Conservation (phyloP, 2,797 vertebrate species). For the Thaleichthys pacificus region DNA sequence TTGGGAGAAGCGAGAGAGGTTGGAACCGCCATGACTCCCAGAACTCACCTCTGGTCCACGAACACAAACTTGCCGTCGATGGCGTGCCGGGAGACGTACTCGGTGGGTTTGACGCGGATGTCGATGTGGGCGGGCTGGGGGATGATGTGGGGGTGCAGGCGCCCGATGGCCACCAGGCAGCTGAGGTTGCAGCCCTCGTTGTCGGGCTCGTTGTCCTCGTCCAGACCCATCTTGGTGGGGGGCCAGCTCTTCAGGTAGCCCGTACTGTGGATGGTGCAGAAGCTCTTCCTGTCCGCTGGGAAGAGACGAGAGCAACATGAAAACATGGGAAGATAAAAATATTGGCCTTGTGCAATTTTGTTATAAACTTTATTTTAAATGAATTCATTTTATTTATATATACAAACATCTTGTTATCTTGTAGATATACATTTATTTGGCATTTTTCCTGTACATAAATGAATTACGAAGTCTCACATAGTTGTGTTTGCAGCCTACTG, state of each 20-base stretch:
- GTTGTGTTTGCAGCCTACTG: neutral
- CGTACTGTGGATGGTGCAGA: constrained; percentile 99
- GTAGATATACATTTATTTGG: neutral
- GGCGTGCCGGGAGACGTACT: constrained; percentile 95
- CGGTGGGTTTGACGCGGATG: constrained; percentile 94
- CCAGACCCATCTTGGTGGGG: constrained; percentile 96
- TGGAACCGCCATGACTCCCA: too few species aligned
- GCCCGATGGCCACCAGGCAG: constrained; percentile 96
- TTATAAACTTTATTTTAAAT: too few species aligned
- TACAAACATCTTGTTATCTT: neutral
- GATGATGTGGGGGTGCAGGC: constrained; percentile 91
- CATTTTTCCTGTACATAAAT: too few species aligned
- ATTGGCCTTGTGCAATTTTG: too few species aligned
- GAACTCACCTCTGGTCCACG: constrained; percentile 96
- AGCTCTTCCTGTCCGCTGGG: constrained; percentile 95
- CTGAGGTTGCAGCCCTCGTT: constrained; percentile 97
- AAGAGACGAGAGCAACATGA: constrained; percentile 2
- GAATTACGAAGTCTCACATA: too few species aligned
- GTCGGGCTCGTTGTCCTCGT: constrained; percentile 94
- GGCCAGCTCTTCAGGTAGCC: constrained; percentile 99
- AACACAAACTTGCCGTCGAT: constrained; percentile 99
- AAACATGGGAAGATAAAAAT: neutral
- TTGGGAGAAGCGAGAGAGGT: too few species aligned
- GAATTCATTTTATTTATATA: too few species aligned
- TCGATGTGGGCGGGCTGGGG: constrained; percentile 88